Evolutionary conservation across 2,113 vertebrate genomes (phyloP).

Genomic region (Chloroceryle aenea): DNA sequence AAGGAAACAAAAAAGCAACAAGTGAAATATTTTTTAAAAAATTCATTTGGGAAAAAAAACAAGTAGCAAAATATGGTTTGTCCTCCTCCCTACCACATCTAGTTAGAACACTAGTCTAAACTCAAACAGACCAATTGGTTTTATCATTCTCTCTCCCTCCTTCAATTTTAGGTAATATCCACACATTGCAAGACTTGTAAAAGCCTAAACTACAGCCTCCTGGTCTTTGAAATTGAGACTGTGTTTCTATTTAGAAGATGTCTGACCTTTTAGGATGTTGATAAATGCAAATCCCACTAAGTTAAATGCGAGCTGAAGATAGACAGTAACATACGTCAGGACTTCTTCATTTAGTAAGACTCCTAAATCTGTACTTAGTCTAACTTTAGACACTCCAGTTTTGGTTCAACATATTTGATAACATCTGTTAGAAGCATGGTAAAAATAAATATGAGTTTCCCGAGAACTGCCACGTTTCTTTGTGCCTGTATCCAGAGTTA

Average conservation of each 20-base stretch:
- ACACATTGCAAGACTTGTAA: neutral
- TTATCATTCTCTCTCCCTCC: neutral
- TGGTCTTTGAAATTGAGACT: neutral
- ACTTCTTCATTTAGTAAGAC: conserved; percentile 55
- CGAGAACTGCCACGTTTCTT: neutral
- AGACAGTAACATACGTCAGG: conserved; percentile 17
- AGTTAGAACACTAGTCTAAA: neutral
- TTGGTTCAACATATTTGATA: conserved; percentile 27
- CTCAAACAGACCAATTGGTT: neutral
- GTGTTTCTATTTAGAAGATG: conserved; percentile 54
- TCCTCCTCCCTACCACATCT: neutral
- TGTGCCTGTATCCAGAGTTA: neutral
- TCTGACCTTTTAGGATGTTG: conserved; percentile 51
- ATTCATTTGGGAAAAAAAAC: neutral
- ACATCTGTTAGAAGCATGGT: neutral
- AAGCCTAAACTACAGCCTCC: neutral
- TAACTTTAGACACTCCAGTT: conserved; percentile 54
- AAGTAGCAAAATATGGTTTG: neutral
- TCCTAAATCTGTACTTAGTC: conserved; percentile 57
- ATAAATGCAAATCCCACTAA: conserved; percentile 47
- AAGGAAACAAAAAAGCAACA: neutral
- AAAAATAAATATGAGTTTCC: neutral
- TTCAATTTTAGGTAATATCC: neutral
- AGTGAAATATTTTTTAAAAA: neutral
- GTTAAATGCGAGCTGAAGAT: conserved; percentile 45